Percentiles rank a stretch among this genome's conserved stretches.
Evolutionary conservation across 2,888 invertebrate species (phyloP).

Genomic region (Sycophila texana): DNA sequence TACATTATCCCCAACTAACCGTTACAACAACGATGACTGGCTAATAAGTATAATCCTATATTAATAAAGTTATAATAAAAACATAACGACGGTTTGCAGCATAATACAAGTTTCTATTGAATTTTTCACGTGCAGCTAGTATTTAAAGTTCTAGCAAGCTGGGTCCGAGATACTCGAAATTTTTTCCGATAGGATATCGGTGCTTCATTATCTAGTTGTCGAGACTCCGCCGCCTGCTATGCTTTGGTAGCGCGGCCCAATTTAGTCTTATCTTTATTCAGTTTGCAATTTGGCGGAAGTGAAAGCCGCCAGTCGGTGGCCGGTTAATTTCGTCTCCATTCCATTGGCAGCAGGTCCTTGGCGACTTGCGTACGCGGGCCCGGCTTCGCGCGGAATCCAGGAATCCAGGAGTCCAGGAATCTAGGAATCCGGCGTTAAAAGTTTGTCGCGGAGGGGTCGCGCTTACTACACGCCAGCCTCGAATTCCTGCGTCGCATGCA

Average conservation of each 20-base stretch:
- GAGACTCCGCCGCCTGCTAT: too few relatives aligned
- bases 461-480: slow-evolving; percentile 9
- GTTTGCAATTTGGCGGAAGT: slow-evolving; percentile 41
- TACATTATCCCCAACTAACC: too few relatives aligned
- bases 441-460: slow-evolving; percentile 39
- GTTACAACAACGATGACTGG: too few relatives aligned
- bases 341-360: not conserved
- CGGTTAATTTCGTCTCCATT: slow-evolving; percentile 52
- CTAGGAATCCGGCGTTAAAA: slow-evolving; percentile 51
- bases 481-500: slow-evolving; percentile 31
- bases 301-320: not conserved
- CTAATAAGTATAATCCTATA: too few relatives aligned
- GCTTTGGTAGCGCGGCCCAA: too few relatives aligned
- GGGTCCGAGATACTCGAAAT: slow-evolving; percentile 6
- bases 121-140: too few relatives aligned
- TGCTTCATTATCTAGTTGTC: too few relatives aligned
- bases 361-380: not conserved
- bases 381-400: too few relatives aligned
- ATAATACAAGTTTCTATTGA: too few relatives aligned
- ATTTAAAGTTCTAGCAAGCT: too few relatives aligned
- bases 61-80: too few relatives aligned
- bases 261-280: slow-evolving; percentile 52
- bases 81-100: too few relatives aligned
- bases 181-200: slow-evolving; percentile 31
- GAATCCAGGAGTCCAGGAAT: not conserved